phyloP scores from a whole-genome alignment of 2,113 vertebrate genomes.

The Excalfactoria chinensis region DNA sequence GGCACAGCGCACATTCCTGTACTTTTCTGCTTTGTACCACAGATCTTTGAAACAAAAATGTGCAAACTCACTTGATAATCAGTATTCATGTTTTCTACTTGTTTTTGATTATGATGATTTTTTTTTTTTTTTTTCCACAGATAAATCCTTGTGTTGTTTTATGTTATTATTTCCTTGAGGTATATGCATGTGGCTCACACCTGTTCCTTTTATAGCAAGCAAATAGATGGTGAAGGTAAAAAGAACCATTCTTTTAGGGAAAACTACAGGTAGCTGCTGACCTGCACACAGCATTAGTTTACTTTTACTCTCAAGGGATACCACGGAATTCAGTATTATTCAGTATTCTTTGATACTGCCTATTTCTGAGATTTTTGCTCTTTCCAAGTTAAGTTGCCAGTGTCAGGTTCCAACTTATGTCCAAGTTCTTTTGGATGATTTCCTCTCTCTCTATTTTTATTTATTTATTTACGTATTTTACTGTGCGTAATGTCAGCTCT shows the following conservation, averaged over 20 bases:
- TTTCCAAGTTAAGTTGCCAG: background rate
- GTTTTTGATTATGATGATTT: too few species aligned
- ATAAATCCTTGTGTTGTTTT: background rate
- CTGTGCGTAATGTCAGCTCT: conserved; percentile 23
- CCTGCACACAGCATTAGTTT: background rate
- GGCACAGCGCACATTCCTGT: background rate
- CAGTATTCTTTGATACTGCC: background rate
- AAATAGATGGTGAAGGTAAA: background rate
- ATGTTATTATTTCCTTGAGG: background rate
- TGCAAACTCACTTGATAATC: background rate
- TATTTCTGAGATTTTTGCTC: background rate
- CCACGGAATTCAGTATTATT: background rate
- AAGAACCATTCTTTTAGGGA: background rate
- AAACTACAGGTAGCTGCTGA: background rate
- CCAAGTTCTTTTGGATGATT: conserved; percentile 2
- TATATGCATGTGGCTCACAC: rapidly evolving
- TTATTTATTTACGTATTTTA: conserved; percentile 15
- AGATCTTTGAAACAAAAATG: rapidly evolving
- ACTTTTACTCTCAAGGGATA: background rate
- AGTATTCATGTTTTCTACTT: background rate
- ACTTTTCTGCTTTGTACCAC: background rate
- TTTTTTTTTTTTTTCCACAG: background rate
- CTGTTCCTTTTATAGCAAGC: background rate
- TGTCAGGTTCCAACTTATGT: conserved; percentile 4
- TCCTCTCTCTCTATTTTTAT: too few species aligned